Conservation (phyloP, 2,113 vertebrate genomes). For the Ptilonorhynchus violaceus region DNA sequence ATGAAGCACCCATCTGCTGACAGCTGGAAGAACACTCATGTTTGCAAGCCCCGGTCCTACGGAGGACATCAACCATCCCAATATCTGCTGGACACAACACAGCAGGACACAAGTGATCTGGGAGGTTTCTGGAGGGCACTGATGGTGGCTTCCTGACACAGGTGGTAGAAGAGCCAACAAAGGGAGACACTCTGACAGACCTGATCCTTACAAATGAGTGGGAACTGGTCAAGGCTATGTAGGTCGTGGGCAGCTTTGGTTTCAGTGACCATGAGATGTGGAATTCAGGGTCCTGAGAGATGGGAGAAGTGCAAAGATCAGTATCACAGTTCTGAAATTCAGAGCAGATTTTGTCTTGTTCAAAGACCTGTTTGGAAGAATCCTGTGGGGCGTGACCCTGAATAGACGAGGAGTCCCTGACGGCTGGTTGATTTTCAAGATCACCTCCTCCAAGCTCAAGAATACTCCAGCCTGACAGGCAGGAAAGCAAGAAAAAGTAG, state of each 20-base stretch:
- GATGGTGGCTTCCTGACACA: not conserved
- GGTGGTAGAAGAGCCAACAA: not conserved
- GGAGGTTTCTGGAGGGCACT: not conserved
- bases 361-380: not conserved
- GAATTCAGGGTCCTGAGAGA: not conserved
- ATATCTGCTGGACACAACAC: not conserved
- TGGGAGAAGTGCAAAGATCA: not conserved
- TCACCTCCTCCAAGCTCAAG: not conserved
- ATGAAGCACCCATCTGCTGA: not conserved
- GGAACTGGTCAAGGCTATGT: not conserved
- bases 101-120: not conserved
- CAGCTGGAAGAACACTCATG: not conserved
- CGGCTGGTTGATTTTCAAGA: not conserved
- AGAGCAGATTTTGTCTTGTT: not conserved
- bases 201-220: not conserved
- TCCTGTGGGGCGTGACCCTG: rapidly evolving
- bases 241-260: rapidly evolving
- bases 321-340: not conserved
- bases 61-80: rapidly evolving
- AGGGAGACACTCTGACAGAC: not conserved
- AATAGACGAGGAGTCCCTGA: not conserved
- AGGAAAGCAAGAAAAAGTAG: not conserved
- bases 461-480: not conserved
- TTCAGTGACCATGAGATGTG: not conserved
- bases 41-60: not conserved